Base-by-base conservation (phyloP, 2,113 vertebrate genomes). In the Xyrauchen texanus region DNA sequence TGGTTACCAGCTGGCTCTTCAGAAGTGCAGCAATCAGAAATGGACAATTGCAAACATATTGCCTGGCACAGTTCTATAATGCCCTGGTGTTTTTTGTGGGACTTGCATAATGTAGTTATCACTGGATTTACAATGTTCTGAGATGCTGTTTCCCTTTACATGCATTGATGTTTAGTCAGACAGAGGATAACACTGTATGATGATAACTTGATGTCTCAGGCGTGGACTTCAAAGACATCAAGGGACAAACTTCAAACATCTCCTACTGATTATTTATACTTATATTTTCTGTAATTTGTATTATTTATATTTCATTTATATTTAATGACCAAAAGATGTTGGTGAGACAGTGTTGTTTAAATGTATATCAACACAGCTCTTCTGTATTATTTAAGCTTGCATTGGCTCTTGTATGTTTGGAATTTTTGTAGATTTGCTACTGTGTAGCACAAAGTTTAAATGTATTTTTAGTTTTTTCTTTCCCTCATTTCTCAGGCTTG, bases 1-100 rank as follows among this genome's bases (percentile, higher is more conserved):
- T 44, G 93, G 94, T 7, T 95, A 94, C 87, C 95, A 96, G 16
- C 92, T 98, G 68, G 92, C 91, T 77, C 90, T 99, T 71, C 96
- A 98, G 91, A 94, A 94, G 82, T 99, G 97, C 88, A 93, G 93
- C 0, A 93, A 90, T 72, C 97, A 99, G 80, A 96, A 88, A 76
- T 99, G 97, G 97, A 96, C 94, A 78, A 96, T 99, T 86, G 96
- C 96, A 16, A 97, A 97, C 34, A 78, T 96, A 76, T 90, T 97
- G 85, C 91, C 93, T 70, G 94, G 90, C 85, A 87, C 94, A 71
- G 86, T 89, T 0, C 92, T 93, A 79, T 95, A 93, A 94, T 85
- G 21, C 21, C 21, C 21, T 34, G 21, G 21, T 34, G 21, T 34
- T 34, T 34, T 34, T 34, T 34, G 21, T 34, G 21, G 21, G 21